Conservation (phyloP, 2,113 vertebrate genomes). For the Cryptotis parvus region DNA sequence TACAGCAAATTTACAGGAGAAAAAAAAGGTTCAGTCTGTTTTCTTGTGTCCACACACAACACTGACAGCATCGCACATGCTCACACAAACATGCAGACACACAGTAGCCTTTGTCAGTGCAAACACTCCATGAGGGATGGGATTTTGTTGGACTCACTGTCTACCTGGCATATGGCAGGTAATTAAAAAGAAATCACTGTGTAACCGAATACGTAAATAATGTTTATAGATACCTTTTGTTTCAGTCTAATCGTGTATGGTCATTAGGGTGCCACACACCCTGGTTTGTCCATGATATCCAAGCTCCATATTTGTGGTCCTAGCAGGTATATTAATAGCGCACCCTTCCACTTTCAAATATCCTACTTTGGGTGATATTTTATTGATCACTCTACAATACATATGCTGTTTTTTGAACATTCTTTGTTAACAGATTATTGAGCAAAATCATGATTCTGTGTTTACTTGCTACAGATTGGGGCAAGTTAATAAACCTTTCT, state of each 20-base stretch:
- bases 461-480: background rate
- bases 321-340: background rate
- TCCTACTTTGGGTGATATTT: background rate
- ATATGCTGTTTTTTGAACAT: background rate
- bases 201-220: background rate
- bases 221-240: background rate
- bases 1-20: background rate
- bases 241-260: background rate
- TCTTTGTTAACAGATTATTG: background rate
- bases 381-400: background rate
- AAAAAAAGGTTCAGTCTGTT: background rate
- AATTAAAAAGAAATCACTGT: background rate
- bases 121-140: background rate
- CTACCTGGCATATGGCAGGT: background rate
- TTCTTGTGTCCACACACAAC: background rate
- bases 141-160: background rate
- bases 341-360: background rate
- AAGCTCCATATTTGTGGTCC: background rate
- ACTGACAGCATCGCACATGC: no score
- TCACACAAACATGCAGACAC: background rate
- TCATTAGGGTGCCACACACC: background rate
- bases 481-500: background rate
- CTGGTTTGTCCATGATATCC: background rate
- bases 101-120: background rate
- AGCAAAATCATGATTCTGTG: background rate